These are phyloP conservation scores for Tragulus kanchil DNA, from an alignment of 2,113 vertebrate species.

Conservation along the genomic window DNA sequence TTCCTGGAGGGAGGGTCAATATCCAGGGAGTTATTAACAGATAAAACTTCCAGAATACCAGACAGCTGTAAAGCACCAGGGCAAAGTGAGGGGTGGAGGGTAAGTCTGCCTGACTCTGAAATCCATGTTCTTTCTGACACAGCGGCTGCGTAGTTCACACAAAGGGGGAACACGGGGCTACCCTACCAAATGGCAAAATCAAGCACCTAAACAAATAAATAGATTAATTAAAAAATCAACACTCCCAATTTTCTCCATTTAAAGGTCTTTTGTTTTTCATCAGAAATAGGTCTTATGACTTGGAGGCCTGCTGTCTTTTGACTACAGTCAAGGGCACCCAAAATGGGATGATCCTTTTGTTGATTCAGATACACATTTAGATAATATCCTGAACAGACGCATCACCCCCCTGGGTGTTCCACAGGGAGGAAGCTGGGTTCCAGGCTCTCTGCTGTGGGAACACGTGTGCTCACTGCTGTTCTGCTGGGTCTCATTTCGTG, in stretches of 20 bases:
- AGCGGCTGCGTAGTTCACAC: accelerated
- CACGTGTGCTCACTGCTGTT: accelerated
- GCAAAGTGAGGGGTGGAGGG: background rate
- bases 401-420: background rate
- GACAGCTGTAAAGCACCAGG: accelerated
- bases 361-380: background rate
- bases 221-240: background rate
- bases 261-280: background rate
- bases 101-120: background rate
- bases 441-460: background rate
- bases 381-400: background rate
- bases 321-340: background rate
- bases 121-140: background rate
- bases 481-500: background rate
- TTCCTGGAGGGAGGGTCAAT: background rate
- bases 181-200: background rate
- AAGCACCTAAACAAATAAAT: background rate
- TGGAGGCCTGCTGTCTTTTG: background rate
- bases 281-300: background rate
- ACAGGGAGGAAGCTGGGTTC: background rate
- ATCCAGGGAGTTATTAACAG: background rate
- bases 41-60: background rate
- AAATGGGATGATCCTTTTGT: background rate
- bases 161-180: accelerated
- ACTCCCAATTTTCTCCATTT: background rate